phyloP scores from a whole-genome alignment of 2,888 invertebrate genomes.

The Phorcus lineatus region DNA sequence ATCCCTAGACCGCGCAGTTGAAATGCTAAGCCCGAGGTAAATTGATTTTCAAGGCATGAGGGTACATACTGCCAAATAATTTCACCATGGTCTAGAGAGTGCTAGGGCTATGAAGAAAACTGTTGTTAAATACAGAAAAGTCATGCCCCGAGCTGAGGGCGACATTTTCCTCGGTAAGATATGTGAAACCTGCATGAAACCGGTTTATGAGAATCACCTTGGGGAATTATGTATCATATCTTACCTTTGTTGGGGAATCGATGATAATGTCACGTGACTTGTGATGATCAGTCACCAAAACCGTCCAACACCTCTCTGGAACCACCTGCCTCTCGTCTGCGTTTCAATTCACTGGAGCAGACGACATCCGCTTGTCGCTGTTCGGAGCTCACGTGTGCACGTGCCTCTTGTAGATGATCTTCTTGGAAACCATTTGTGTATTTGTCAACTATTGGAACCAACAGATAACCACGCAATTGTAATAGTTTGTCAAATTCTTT shows the following conservation, averaged over 20 bases:
- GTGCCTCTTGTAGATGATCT: not conserved
- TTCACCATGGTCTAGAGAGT: not conserved
- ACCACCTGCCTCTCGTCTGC: not conserved
- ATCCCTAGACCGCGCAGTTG: not conserved
- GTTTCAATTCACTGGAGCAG: not conserved
- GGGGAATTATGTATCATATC: not conserved
- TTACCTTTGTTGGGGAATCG: not conserved
- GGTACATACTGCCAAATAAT: not conserved
- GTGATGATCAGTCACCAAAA: not conserved
- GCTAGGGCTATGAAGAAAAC: not conserved
- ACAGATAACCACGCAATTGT: too few species aligned
- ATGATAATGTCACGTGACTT: not conserved
- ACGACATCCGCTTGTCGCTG: constrained; percentile 2
- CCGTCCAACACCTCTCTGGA: not conserved
- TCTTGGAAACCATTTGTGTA: not conserved
- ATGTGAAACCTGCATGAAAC: too few species aligned
- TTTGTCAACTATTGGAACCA: not conserved
- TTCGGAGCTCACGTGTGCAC: not conserved
- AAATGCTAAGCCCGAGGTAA: not conserved
- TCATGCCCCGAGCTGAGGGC: not conserved
- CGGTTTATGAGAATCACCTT: not conserved
- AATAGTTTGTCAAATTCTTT: too few species aligned
- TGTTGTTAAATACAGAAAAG: not conserved
- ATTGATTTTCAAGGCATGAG: constrained; percentile 1
- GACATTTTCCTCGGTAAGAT: too few species aligned